phyloP scores from a whole-genome alignment of 2,888 invertebrate species.

The Augiades crinisus region DNA sequence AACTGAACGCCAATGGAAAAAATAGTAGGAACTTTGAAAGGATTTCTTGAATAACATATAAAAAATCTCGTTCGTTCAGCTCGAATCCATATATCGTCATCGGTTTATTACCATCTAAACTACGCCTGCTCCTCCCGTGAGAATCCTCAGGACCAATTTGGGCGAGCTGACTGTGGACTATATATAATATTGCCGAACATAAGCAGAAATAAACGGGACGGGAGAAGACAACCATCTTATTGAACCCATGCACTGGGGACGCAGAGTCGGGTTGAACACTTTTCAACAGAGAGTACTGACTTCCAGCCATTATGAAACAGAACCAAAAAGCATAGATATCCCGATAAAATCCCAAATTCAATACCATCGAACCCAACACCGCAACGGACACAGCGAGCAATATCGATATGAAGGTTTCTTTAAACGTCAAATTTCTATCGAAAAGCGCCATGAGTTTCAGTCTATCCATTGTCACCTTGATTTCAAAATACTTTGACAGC shows the following conservation, averaged over 20 bases:
- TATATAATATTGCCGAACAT: conserved; percentile 82
- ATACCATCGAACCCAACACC: conserved; percentile 90
- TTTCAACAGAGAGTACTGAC: conserved; percentile 97
- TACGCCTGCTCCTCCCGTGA: conserved; percentile 52
- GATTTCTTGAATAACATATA: conserved; percentile 86
- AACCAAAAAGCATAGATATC: conserved; percentile 97
- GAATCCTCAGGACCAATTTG: conserved; percentile 46
- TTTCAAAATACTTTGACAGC: conserved; percentile 82
- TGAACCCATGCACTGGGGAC: conserved; percentile 99
- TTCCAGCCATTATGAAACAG: conserved; percentile 98
- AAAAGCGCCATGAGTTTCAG: conserved; percentile 94
- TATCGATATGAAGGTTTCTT: conserved; percentile 91
- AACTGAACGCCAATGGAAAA: conserved; percentile 96
- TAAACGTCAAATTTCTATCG: conserved; percentile 93
- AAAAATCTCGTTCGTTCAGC: conserved; percentile 79
- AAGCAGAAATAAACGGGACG: conserved; percentile 96
- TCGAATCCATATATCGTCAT: conserved; percentile 72
- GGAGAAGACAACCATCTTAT: conserved; percentile 96
- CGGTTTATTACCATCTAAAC: conserved; percentile 49
- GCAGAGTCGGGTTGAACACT: conserved; percentile 99
- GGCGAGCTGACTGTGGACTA: conserved; percentile 65
- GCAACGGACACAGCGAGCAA: conserved; percentile 92
- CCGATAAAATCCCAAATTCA: conserved; percentile 92
- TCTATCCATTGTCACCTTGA: conserved; percentile 96
- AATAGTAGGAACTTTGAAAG: conserved; percentile 91